A percentile compares a stretch with the other conserved stretches of the same genome.
Conservation (phyloP, 2,113 vertebrate genomes). For the Psophia crepitans region DNA sequence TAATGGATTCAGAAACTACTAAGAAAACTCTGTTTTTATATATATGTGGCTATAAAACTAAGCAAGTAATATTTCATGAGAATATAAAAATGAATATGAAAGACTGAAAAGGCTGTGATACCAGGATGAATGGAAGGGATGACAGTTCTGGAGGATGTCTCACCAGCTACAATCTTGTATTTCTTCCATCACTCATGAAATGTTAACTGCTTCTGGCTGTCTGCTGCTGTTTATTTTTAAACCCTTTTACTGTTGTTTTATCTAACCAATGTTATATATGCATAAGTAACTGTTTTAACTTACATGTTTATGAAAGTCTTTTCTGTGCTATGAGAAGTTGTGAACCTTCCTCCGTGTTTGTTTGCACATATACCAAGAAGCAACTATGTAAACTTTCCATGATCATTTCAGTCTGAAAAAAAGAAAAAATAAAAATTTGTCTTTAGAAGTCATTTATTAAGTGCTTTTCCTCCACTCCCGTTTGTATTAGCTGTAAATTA, state of each 20-base stretch:
- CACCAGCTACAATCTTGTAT: not conserved
- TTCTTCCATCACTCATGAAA: not conserved
- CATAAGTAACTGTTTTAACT: not conserved
- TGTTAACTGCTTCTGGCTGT: not conserved
- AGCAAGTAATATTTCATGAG: not conserved
- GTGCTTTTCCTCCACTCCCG: not conserved
- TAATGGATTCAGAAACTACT: not conserved
- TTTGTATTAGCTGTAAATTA: not conserved
- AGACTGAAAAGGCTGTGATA: not conserved
- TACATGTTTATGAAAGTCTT: not conserved
- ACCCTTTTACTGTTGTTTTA: not conserved
- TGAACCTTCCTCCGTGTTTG: not conserved
- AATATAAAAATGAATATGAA: not conserved
- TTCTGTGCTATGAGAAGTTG: not conserved
- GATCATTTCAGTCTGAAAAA: not conserved
- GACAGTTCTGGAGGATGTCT: not conserved
- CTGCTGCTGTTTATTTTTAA: not conserved
- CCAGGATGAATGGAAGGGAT: not conserved
- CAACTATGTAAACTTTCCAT: not conserved
- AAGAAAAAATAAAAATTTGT: not conserved
- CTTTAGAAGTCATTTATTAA: not conserved
- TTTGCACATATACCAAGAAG: not conserved
- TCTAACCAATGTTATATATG: not conserved
- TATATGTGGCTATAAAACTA: not conserved
- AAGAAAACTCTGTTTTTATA: not conserved